Conservation (phyloP, 92 coral and sea anemone species). For the Porites rus region DNA sequence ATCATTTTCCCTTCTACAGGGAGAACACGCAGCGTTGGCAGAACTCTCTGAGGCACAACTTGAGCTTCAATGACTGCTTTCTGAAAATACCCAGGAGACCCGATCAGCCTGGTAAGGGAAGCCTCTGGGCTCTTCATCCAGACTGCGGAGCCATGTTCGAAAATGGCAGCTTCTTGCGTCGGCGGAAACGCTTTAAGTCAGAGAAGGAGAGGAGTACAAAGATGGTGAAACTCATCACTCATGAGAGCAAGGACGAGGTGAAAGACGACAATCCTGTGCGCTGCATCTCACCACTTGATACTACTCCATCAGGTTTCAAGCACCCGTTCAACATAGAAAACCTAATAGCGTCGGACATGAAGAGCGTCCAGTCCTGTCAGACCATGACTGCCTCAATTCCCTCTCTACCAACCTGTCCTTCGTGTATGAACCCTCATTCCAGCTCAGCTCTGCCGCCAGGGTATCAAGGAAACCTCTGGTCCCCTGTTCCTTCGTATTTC, state of each 20-base stretch:
- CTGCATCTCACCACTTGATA: constrained; percentile 37
- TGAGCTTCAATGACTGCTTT: constrained; percentile 98
- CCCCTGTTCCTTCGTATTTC: constrained; percentile 76
- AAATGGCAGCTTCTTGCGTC: constrained; percentile 94
- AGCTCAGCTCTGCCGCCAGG: constrained; percentile 44
- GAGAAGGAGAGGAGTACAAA: constrained; percentile 87
- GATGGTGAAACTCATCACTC: constrained; percentile 73
- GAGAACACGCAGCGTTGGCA: constrained; percentile 99
- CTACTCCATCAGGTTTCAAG: constrained; percentile 75
- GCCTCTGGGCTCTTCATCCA: constrained; percentile 98
- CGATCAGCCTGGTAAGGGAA: constrained; percentile 98
- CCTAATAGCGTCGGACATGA: constrained; percentile 81
- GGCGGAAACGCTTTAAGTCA: constrained; percentile 95
- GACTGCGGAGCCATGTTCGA: constrained; percentile 99
- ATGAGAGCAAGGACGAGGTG: constrained; percentile 59
- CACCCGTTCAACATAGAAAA: constrained; percentile 99
- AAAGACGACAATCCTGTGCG: constrained; percentile 29
- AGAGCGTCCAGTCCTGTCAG: constrained; percentile 60
- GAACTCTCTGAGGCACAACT: constrained; percentile 95
- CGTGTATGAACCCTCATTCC: constrained; percentile 75
- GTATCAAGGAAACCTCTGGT: constrained; percentile 79
- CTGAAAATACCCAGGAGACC: constrained; percentile 98
- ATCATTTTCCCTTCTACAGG: constrained; percentile 97
- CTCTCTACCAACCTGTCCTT: constrained; percentile 87
- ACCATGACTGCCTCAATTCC: constrained; percentile 75